phyloP scores from a whole-genome alignment of 2,797 vertebrate genomes.

The Graptemys geographica region DNA sequence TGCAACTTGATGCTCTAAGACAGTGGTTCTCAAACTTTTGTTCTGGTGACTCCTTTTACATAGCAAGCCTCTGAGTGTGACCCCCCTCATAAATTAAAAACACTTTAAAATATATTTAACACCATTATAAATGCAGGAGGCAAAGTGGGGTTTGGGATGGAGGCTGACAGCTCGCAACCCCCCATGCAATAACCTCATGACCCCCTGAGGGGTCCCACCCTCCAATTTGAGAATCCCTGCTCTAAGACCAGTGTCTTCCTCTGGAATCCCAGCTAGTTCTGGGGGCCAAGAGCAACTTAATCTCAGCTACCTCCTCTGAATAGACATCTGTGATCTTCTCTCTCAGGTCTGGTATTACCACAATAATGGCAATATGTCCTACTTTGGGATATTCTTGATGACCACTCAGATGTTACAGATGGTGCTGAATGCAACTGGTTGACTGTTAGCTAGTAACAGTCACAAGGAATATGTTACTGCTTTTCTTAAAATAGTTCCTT shows the following conservation, averaged over 20 bases:
- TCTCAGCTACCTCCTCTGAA: background rate
- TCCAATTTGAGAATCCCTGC: too few species aligned
- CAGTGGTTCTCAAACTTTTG: too few species aligned
- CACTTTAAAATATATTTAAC: too few species aligned
- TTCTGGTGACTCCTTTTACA: too few species aligned
- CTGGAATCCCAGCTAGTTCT: fast-evolving
- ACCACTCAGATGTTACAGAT: background rate
- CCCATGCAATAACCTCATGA: too few species aligned
- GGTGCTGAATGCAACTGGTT: background rate
- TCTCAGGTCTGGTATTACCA: background rate
- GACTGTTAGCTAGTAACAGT: background rate
- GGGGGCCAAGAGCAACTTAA: background rate
- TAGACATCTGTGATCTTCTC: background rate
- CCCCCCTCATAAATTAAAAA: too few species aligned
- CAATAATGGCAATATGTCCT: background rate
- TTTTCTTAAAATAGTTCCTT: background rate
- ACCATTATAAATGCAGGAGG: too few species aligned
- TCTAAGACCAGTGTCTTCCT: background rate
- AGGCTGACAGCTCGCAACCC: too few species aligned
- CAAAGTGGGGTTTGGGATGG: too few species aligned
- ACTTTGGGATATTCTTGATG: background rate
- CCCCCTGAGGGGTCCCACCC: too few species aligned
- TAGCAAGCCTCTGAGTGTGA: too few species aligned
- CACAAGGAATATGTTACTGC: background rate
- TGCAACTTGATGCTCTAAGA: background rate